These are phyloP conservation scores for Scrobipalpa costella DNA, from an alignment of 2,888 invertebrate genomes.

Conservation along the genomic window DNA sequence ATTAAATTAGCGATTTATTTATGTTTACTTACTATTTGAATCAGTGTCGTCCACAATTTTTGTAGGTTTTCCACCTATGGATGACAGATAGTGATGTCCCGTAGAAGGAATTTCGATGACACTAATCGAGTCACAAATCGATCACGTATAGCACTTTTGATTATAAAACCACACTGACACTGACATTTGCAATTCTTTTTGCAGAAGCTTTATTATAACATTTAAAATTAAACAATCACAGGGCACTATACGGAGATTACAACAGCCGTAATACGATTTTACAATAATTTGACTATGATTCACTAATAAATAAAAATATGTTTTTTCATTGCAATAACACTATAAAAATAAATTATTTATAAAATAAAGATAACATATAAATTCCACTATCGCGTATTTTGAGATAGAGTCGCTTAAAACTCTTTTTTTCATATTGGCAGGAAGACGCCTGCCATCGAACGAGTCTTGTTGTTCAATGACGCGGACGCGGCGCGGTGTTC, in stretches of 20 bases:
- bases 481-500: slow-evolving; percentile 75
- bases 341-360: slow-evolving; percentile 78
- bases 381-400: slow-evolving; percentile 78
- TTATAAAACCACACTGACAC: slow-evolving; percentile 71
- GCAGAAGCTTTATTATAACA: slow-evolving; percentile 57
- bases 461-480: slow-evolving; percentile 81
- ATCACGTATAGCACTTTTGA: slow-evolving; percentile 55
- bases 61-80: slow-evolving; percentile 71
- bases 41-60: slow-evolving; percentile 75
- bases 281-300: slow-evolving; percentile 75
- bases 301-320: slow-evolving; percentile 79
- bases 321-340: slow-evolving; percentile 70
- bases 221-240: slow-evolving; percentile 76
- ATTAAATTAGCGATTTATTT: slow-evolving; percentile 23
- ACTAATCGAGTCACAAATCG: slow-evolving; percentile 64
- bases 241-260: slow-evolving; percentile 69
- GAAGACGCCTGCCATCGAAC: slow-evolving; percentile 78
- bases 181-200: slow-evolving; percentile 59
- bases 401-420: slow-evolving; percentile 69
- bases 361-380: slow-evolving; percentile 73
- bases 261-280: slow-evolving; percentile 64
- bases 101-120: slow-evolving; percentile 60
- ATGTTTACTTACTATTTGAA: slow-evolving; percentile 76
- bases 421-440: slow-evolving; percentile 79
- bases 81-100: slow-evolving; percentile 70